A percentile compares a stretch with the other conserved stretches of the same genome.
Conservation (phyloP, 1,140 invertebrate species). For the Luehdorfia chinensis region DNA sequence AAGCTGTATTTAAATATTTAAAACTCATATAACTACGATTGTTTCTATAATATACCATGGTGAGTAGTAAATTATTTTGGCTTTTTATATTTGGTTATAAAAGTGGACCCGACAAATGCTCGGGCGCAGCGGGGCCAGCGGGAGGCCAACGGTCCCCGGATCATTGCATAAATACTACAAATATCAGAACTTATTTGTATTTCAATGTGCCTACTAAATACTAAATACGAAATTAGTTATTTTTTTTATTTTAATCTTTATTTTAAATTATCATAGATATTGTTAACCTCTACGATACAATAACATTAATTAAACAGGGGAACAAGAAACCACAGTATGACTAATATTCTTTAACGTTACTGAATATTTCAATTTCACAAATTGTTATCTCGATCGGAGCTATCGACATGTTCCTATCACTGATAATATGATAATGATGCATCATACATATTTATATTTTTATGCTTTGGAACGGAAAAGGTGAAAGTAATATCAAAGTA, state of each 20-base stretch:
- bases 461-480: too few relatives aligned
- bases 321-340: too few relatives aligned
- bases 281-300: too few relatives aligned
- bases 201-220: conserved; percentile 10
- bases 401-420: too few relatives aligned
- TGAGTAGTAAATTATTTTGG: conserved; percentile 35
- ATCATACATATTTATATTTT: too few relatives aligned
- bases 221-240: neutral
- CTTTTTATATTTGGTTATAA: conserved; percentile 45
- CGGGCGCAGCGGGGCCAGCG: conserved; percentile 42
- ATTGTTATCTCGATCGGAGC: too few relatives aligned
- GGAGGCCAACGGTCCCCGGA: conserved; percentile 39
- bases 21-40: conserved; percentile 30
- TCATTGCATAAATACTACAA: conserved; percentile 65
- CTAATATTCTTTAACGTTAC: too few relatives aligned
- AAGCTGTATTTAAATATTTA: conserved; percentile 40
- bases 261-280: neutral
- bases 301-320: too few relatives aligned
- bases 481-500: too few relatives aligned
- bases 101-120: conserved; percentile 49
- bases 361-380: too few relatives aligned
- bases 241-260: neutral
- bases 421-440: too few relatives aligned
- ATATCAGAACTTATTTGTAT: conserved; percentile 54
- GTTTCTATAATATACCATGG: conserved; percentile 22